Base-by-base conservation (phyloP, 2,113 vertebrate species). In the Chiloscyllium plagiosum region DNA sequence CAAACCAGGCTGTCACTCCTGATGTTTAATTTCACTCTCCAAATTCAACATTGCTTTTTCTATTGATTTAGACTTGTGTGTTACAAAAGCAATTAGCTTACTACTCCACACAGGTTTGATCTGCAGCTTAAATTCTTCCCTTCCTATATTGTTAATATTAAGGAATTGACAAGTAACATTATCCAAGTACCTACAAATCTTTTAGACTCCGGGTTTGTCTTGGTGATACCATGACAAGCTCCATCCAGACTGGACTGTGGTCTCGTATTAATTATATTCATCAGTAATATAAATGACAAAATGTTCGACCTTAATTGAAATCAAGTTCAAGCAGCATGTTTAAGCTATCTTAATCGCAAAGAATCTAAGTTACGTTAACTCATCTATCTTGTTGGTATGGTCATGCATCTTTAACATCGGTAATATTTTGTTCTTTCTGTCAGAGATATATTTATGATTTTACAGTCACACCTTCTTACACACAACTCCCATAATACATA, bases 41-140 rank as follows among this genome's bases (percentile, higher is more conserved):
- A 66, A 93, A 68, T 93, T 93, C 89, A 68, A 93, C 61, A 93
- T n/a, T 1, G 17, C 61, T 66, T 37, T 93, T 92, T n/a, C 33
- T 93, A 93, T 93, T 93, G 87, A 90, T 90, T 93, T 93, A 93
- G 89, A 22, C 66, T 93, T 93, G 29, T 33, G 29, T 93, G 52
- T 66, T 65, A 66, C 89, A 61, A 56, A 29, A 61, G 17, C 89
- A 93, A 93, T 65, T 61, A 65, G 65, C 65, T 66, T 2, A 19
- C 52, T 61, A 4, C 87, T 90, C 24, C 24, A 89, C 4, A 29
- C 19, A 33, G 87, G 13, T 61, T 90, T 33, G 52, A 56, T 90
- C n/a, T 93, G 4, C 89, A 93, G 17, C 17, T 93, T n/a, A 93
- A 93, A 93, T 68, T 66, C 89, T 68, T 92, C 66, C 89, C 89